Evolutionary conservation across 2,888 invertebrate genomes (phyloP).

Genomic region (Electrophaes corylata): DNA sequence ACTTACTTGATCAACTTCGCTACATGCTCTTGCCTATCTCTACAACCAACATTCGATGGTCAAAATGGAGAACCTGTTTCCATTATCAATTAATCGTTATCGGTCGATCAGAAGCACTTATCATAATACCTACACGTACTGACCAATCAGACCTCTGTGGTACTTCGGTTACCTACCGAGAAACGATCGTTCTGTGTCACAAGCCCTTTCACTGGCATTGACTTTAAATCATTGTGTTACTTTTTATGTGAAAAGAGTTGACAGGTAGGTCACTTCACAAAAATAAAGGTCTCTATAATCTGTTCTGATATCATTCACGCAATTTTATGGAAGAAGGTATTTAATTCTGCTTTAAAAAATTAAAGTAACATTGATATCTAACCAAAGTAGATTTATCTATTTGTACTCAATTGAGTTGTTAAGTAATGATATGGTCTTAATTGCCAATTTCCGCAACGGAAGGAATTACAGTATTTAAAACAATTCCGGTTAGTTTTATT

Average conservation of each 20-base stretch:
- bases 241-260: not conserved
- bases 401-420: not conserved
- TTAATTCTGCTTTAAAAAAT: not conserved
- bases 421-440: not conserved
- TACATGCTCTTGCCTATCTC: not conserved
- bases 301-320: too few species aligned
- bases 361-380: not conserved
- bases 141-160: slow-evolving; percentile 3
- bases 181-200: slow-evolving; percentile 7
- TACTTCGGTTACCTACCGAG: not conserved
- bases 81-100: slow-evolving; percentile 12
- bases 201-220: slow-evolving; percentile 11
- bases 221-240: slow-evolving; percentile 3
- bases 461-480: slow-evolving; percentile 13
- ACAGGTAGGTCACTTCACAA: not conserved
- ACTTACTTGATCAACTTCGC: not conserved
- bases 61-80: slow-evolving; percentile 7
- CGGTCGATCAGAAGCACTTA: slow-evolving; percentile 11
- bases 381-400: not conserved
- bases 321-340: too few species aligned
- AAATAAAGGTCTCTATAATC: not conserved
- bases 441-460: slow-evolving; percentile 13
- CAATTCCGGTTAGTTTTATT: slow-evolving; percentile 4
- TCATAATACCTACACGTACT: not conserved
- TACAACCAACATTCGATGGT: not conserved